Evolutionary conservation across 2,888 invertebrate species (phyloP).

Genomic region (Calameuta idolon): DNA sequence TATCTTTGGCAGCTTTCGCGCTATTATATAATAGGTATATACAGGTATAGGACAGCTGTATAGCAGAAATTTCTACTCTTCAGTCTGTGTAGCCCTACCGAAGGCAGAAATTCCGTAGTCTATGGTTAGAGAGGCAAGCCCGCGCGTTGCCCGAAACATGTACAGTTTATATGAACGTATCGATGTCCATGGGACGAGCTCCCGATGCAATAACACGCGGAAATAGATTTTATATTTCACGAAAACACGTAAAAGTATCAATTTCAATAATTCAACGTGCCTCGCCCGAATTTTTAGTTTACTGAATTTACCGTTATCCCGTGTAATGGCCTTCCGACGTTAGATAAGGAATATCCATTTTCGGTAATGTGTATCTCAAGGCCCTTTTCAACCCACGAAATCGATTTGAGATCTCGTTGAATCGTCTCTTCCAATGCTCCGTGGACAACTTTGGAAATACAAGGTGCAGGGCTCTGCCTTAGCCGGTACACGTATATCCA

Average conservation of each 20-base stretch:
- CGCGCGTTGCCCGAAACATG: background rate
- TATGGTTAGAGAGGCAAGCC: background rate
- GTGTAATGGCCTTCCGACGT: background rate
- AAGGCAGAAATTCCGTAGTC: background rate
- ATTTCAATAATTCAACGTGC: slow-evolving; percentile 5
- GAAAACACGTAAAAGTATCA: slow-evolving; percentile 4
- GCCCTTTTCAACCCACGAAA: background rate
- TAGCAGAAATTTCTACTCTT: background rate
- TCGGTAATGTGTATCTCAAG: background rate
- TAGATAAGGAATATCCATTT: background rate
- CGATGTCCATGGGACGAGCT: background rate
- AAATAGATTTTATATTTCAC: slow-evolving; percentile 1
- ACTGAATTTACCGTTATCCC: slow-evolving; percentile 1
- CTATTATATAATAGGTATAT: background rate
- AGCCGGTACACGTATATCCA: background rate
- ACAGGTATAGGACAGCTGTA: background rate
- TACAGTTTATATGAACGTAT: background rate
- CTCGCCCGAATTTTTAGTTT: slow-evolving; percentile 1
- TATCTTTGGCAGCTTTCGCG: background rate
- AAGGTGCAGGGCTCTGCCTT: background rate
- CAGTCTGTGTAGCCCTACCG: background rate
- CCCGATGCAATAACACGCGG: slow-evolving; percentile 3
- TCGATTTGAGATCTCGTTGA: background rate
- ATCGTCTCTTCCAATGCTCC: background rate
- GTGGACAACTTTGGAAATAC: background rate